phyloP scores from a whole-genome alignment of 2,888 invertebrate species.

The Eupeodes luniger region DNA sequence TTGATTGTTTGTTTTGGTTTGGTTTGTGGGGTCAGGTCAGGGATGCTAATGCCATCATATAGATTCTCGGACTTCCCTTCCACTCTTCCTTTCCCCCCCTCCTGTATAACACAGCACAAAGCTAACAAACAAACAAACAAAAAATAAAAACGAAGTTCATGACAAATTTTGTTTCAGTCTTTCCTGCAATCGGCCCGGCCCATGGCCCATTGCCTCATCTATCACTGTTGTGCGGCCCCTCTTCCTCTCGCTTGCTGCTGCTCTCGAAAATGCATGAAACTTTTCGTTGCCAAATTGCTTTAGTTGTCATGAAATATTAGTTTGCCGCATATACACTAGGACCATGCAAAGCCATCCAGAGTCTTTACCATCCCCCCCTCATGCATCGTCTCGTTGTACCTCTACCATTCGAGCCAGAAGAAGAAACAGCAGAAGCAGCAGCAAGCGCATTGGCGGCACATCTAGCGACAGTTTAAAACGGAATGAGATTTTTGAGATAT shows the following conservation, averaged over 20 bases:
- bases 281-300: conserved; percentile 80
- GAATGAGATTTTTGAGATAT: conserved; percentile 72
- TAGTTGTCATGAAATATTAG: conserved; percentile 79
- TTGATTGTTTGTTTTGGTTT: background rate
- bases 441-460: conserved; percentile 60
- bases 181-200: conserved; percentile 43
- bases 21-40: conserved; percentile 72
- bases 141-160: conserved; percentile 56
- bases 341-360: conserved; percentile 22
- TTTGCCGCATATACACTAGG: conserved; percentile 76
- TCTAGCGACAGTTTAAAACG: conserved; percentile 64
- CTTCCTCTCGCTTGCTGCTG: conserved; percentile 51
- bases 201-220: conserved; percentile 57
- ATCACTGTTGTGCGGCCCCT: conserved; percentile 42
- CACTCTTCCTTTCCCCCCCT: background rate
- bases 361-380: background rate
- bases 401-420: background rate
- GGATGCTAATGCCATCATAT: conserved; percentile 71
- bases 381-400: background rate
- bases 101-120: background rate
- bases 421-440: background rate
- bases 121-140: conserved; percentile 23
- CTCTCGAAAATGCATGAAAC: conserved; percentile 76
- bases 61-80: conserved; percentile 58
- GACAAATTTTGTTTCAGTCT: conserved; percentile 68